Evolutionary conservation across 1,140 invertebrate species (phyloP).

Genomic region (Zaprionus camerounensis): DNA sequence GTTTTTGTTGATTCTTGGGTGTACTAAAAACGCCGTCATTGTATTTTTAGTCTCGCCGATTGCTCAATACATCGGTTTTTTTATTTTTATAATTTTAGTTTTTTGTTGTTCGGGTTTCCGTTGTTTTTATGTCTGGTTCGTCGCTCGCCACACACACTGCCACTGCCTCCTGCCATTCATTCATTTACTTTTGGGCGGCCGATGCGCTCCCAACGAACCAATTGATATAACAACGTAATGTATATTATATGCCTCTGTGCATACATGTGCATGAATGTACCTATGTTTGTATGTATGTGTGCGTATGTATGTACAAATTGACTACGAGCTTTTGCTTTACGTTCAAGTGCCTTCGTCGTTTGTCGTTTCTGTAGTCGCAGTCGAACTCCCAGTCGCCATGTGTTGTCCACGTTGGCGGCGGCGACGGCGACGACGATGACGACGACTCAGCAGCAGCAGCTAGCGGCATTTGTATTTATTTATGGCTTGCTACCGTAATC

Average conservation of each 20-base stretch:
- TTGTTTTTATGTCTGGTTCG: slow-evolving; percentile 34
- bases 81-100: slow-evolving; percentile 31
- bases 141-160: slow-evolving; percentile 16
- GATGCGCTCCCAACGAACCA: slow-evolving; percentile 34
- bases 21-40: slow-evolving; percentile 32
- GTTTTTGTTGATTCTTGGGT: slow-evolving; percentile 51
- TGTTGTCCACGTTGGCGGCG: slow-evolving; percentile 62
- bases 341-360: slow-evolving; percentile 39
- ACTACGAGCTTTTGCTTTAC: slow-evolving; percentile 28
- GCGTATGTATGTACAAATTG: slow-evolving; percentile 17
- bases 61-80: slow-evolving; percentile 46
- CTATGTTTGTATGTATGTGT: slow-evolving; percentile 1
- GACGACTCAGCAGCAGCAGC: slow-evolving; percentile 33
- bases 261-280: slow-evolving; percentile 13
- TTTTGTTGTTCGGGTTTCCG: slow-evolving; percentile 29
- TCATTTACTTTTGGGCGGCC: slow-evolving; percentile 59
- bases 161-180: slow-evolving; percentile 45
- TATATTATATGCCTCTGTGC: slow-evolving; percentile 1
- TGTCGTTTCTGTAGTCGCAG: slow-evolving; percentile 12
- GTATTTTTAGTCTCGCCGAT: slow-evolving; percentile 64
- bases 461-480: slow-evolving; percentile 70
- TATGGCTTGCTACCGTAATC: slow-evolving; percentile 78
- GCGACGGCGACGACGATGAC: not conserved
- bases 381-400: slow-evolving; percentile 26
- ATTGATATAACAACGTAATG: slow-evolving; percentile 32